Conservation (phyloP, 2,113 vertebrate species). For the Raja brachyura region DNA sequence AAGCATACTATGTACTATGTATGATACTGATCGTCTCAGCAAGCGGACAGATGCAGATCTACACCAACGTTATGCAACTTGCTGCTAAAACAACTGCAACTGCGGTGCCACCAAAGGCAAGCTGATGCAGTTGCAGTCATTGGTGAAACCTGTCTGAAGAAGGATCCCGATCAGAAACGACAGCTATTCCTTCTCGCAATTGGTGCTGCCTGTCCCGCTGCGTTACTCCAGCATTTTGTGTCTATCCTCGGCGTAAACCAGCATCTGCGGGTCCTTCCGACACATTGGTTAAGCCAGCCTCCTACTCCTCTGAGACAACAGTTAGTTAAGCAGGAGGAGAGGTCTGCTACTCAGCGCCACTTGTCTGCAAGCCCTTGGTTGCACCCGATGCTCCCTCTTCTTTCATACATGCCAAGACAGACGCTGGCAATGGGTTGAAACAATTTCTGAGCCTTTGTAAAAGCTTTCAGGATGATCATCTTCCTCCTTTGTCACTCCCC, state of each 20-base stretch:
- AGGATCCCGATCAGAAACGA: no score
- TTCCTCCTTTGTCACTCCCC: background rate
- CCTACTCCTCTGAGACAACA: background rate
- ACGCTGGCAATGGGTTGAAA: background rate
- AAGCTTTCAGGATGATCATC: background rate
- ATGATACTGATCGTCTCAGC: background rate
- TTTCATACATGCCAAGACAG: background rate
- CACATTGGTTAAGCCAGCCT: background rate
- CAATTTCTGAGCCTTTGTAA: background rate
- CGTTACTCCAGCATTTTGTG: no score
- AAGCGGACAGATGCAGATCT: background rate
- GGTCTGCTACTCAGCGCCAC: background rate
- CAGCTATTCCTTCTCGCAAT: no score
- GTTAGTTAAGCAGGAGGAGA: background rate
- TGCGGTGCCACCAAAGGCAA: background rate
- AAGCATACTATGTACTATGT: background rate
- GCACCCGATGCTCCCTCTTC: background rate
- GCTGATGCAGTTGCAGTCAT: background rate
- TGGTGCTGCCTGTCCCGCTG: no score
- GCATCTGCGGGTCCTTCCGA: no score
- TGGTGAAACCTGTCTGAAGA: background rate
- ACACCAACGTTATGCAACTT: background rate
- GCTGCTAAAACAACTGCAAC: slow-evolving; percentile 1
- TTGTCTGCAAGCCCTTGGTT: background rate
- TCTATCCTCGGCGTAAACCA: no score